phyloP scores from a whole-genome alignment of 2,113 vertebrate species.

The Microcebus tavaratra region DNA sequence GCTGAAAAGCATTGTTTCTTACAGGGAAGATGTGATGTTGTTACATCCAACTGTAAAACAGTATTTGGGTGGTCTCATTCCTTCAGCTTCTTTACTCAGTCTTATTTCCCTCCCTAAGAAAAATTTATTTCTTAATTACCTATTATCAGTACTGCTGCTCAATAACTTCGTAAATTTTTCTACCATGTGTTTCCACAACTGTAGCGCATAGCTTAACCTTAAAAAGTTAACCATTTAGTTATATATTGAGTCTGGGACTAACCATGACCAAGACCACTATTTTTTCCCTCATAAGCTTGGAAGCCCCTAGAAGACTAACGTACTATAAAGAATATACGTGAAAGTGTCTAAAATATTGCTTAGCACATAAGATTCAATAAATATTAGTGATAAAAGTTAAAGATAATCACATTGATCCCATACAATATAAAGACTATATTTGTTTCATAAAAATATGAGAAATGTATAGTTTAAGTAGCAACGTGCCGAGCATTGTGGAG shows the following conservation, averaged over 20 bases:
- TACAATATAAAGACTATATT: slow-evolving; percentile 18
- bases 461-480: slow-evolving; percentile 43
- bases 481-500: background rate
- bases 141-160: background rate
- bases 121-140: background rate
- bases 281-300: background rate
- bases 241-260: background rate
- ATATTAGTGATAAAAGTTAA: background rate
- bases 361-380: background rate
- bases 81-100: background rate
- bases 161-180: background rate
- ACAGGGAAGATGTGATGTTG: background rate
- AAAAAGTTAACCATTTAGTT: background rate
- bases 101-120: background rate
- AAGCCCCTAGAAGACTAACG: background rate
- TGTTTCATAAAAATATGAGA: slow-evolving; percentile 37
- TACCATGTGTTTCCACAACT: background rate
- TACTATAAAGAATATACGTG: background rate
- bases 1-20: background rate
- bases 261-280: background rate
- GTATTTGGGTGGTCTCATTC: background rate
- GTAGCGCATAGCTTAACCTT: background rate
- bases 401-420: background rate
- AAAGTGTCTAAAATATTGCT: background rate
- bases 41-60: background rate